A percentile compares a stretch with the other conserved stretches of the same genome.
Conservation (phyloP, 53 echinoderm and acorn worm genomes). For the Mesocentrotus franciscanus region DNA sequence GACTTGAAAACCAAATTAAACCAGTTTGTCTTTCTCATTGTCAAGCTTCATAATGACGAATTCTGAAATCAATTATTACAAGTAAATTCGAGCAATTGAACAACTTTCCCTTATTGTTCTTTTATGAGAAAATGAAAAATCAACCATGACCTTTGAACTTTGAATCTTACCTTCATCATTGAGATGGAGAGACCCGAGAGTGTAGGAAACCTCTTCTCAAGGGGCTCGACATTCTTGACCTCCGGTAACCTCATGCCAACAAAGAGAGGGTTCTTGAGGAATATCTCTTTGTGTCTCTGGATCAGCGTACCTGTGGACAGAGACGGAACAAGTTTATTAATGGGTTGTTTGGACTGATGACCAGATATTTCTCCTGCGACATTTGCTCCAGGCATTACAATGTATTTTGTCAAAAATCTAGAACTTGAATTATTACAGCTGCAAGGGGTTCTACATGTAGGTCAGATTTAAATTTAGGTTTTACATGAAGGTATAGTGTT, state of each 20-base stretch:
- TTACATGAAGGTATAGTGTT: background rate
- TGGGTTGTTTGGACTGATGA: background rate
- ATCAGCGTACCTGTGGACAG: constrained; percentile 86
- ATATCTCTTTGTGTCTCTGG: constrained; percentile 91
- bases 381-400: too few relatives aligned
- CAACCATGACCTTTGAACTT: too few relatives aligned
- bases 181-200: constrained; percentile 83
- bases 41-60: too few relatives aligned
- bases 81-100: too few relatives aligned
- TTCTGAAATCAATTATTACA: too few relatives aligned
- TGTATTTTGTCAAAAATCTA: too few relatives aligned
- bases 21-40: too few relatives aligned
- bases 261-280: constrained; percentile 98
- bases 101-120: too few relatives aligned
- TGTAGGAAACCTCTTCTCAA: constrained; percentile 96
- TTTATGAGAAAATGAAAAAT: too few relatives aligned
- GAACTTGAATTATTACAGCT: too few relatives aligned
- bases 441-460: background rate
- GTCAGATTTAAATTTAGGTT: background rate
- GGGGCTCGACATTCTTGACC: constrained; percentile 90
- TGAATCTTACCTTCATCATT: constrained; percentile 88
- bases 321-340: background rate
- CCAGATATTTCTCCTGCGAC: too few relatives aligned
- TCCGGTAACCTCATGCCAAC: constrained; percentile 98
- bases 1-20: too few relatives aligned